Evolutionary conservation across 2,797 vertebrate genomes (phyloP).

Genomic region (Epinephelus coioides): DNA sequence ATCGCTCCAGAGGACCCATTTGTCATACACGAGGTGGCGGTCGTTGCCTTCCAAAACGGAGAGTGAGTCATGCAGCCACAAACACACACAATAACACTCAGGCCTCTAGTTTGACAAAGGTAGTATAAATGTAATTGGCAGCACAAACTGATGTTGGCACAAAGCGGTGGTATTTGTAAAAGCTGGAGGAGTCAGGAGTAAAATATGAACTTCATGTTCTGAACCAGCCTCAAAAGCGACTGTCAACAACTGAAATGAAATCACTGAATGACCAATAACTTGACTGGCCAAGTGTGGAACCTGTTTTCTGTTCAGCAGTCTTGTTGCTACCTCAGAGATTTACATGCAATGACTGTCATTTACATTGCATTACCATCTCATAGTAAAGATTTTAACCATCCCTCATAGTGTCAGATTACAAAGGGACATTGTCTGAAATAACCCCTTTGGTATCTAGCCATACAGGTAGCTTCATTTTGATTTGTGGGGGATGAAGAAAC

Average conservation of each 20-base stretch:
- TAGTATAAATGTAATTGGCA: background rate
- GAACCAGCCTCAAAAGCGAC: background rate
- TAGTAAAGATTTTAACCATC: background rate
- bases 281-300: background rate
- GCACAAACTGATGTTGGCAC: background rate
- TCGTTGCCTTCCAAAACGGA: slow-evolving; percentile 99
- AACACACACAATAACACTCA: background rate
- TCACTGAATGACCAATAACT: background rate
- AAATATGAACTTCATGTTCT: background rate
- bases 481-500: background rate
- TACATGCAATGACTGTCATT: background rate
- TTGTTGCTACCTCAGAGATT: background rate
- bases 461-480: background rate
- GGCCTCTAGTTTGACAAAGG: background rate
- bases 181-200: background rate
- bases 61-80: slow-evolving; percentile 89
- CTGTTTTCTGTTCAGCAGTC: background rate
- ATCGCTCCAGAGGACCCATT: slow-evolving; percentile 98
- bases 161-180: background rate
- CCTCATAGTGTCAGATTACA: background rate
- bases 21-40: slow-evolving; percentile 98
- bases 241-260: background rate
- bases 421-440: background rate
- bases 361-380: background rate
- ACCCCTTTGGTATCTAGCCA: background rate